Base-by-base conservation (phyloP, 2,797 vertebrate genomes). In the Pseudotriccus pelzelni region DNA sequence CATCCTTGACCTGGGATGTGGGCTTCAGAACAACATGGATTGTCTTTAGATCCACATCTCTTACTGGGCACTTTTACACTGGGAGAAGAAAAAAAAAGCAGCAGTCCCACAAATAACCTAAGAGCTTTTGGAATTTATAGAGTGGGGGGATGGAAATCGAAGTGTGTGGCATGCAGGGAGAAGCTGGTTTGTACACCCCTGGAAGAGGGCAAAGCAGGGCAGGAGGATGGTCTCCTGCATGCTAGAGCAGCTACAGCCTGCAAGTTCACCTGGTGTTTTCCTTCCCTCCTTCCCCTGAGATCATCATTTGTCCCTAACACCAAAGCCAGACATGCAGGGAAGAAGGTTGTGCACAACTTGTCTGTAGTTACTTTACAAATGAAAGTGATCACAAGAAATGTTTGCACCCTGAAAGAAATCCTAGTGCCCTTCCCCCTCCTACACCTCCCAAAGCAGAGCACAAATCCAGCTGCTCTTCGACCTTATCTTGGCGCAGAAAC, bases 381-480 rank as follows among this genome's bases (percentile, higher is more conserved):
- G 76, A 55, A 91, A 69, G 53, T 14, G 60, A 78, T 20, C 47
- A 5, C 3, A 74, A 64, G 0, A 4, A 91, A 73, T 4, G 36
- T 23, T 36, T 20, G 1, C 64, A 86, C 18, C 77, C 69, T 63
- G 7, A 22, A 75, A 86, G 25, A 84, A 86, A 75, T 12, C 37
- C 49, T 14, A 16, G 12, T 1, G 41, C 78, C 66, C 87, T 76
- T 88, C 90, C 90, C 74, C 90, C 70, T 47, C 49, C 73, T 23
- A 39, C 74, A 56, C 14, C 39, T 90, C 81, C 63, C 76, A 18
- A 30, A 90, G 50, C 76, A 91, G 46, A 91, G 79, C 32, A 46
- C 49, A 84, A 84, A 88, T 18, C 69, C 83, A 96, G 89, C 79
- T 76, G 92, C 76, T 94, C 83, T 75, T 66, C 89, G 78, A 52